Base-by-base conservation (phyloP, 2,888 invertebrate genomes). In the Drosophila kokeensis region DNA sequence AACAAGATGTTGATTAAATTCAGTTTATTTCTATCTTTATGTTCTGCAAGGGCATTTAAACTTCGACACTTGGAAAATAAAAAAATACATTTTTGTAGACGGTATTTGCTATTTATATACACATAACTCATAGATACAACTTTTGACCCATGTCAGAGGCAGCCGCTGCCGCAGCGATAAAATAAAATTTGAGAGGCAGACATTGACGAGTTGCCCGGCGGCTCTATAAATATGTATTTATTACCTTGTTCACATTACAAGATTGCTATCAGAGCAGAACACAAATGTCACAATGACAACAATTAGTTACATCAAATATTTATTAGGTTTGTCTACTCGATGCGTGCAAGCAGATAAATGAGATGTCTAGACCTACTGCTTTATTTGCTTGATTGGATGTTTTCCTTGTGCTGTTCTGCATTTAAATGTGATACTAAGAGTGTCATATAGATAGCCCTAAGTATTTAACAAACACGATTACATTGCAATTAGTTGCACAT, bases 281-380 rank as follows among this genome's bases (percentile, higher is more conserved):
- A 7, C 29, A 21, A 52, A 55, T 55, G 55, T 71, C 55, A 29
- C 21, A 55, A 55, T 54, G 42, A 54, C 60, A 67, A 70, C 67
- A 78, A 75, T 78, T 80, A 78, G 81, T 67, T 54, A 67, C n/a
- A 75, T 77, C 60, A 64, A 79, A 79, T 58, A 77, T 77, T 79
- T 64, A 77, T 75, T 79, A 49, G 69, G 45, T 34, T 64, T 52
- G 55, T 48, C 57, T 53, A 38, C n/a, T 36, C 27, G 45, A 7
- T 45, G 27, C 38, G 38, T 34, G 18, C 52, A 49, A 40, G 50
- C 65, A 55, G 49, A 72, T 57, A 58, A 68, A 78, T 61, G 34
- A 15, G 57, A 24, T 71, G 76, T 78, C 78, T 80, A 72, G 81
- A 76, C 67, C 40, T 13, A 15, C 1, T 6, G 34, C 11, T 57